phyloP scores from a whole-genome alignment of 23 tunicate species.

The Ascidia mentula region DNA sequence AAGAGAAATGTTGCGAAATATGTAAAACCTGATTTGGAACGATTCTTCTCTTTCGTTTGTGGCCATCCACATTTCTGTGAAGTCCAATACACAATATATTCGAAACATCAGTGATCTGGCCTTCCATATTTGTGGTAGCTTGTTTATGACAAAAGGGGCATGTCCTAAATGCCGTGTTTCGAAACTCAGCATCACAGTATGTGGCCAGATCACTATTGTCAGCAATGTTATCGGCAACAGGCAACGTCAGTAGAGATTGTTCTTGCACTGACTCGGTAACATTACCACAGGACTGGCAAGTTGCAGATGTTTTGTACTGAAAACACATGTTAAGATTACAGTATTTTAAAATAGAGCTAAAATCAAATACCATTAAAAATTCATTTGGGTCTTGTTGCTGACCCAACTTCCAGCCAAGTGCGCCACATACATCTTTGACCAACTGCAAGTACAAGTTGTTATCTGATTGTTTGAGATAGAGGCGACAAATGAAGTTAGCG shows the following conservation, averaged over 20 bases:
- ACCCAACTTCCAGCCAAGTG: background rate
- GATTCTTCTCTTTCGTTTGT: background rate
- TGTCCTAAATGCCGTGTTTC: background rate
- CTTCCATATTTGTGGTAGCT: background rate
- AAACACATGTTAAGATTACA: background rate
- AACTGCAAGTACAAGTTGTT: background rate
- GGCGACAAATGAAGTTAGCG: background rate
- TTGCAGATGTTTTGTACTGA: background rate
- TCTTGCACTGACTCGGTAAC: background rate
- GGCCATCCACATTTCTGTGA: background rate
- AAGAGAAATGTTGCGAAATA: background rate
- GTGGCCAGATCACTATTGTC: background rate
- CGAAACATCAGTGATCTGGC: background rate
- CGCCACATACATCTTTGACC: background rate
- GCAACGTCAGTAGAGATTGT: background rate
- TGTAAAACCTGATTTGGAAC: background rate
- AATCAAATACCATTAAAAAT: background rate
- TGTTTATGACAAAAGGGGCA: background rate
- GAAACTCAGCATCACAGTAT: background rate
- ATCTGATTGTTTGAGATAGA: background rate
- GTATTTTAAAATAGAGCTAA: background rate
- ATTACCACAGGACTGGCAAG: background rate
- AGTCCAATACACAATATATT: background rate
- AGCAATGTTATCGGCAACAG: background rate
- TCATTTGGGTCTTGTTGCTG: background rate